These are phyloP conservation scores for Pyrocoelia pectoralis DNA, from an alignment of 2,888 invertebrate species.

Conservation along the genomic window DNA sequence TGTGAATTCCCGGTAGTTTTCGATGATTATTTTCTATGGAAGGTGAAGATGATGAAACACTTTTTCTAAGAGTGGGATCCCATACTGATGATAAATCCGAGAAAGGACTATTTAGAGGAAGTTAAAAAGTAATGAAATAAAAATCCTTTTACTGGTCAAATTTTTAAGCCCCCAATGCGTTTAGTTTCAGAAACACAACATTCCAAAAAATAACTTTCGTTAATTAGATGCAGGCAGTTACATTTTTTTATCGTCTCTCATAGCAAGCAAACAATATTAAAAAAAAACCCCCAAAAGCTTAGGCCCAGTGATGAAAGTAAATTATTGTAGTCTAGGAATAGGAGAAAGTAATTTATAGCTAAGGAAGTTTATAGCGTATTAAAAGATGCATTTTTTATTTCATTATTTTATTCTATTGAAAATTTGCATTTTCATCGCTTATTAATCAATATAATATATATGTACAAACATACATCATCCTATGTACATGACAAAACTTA, in stretches of 20 bases:
- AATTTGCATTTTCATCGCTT: conserved; percentile 58
- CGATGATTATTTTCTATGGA: conserved; percentile 41
- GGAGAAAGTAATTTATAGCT: background rate
- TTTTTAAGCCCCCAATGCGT: background rate
- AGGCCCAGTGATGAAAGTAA: conserved; percentile 5
- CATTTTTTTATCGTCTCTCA: background rate
- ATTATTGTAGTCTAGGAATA: conserved; percentile 6
- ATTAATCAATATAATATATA: conserved; percentile 60
- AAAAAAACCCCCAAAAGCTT: background rate
- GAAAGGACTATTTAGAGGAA: conserved; percentile 47
- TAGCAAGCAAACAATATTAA: background rate
- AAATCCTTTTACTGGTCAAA: background rate
- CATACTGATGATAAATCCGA: conserved; percentile 52
- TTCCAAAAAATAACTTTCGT: background rate
- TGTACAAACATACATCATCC: conserved; percentile 63
- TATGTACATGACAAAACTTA: conserved; percentile 59
- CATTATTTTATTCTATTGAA: conserved; percentile 60
- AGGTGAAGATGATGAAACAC: conserved; percentile 49
- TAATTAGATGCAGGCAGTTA: conserved; percentile 6
- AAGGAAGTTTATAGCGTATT: conserved; percentile 34
- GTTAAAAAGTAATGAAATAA: conserved; percentile 8
- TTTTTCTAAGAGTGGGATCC: conserved; percentile 61
- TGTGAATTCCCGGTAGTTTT: conserved; percentile 53
- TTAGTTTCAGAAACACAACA: background rate
- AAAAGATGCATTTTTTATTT: conserved; percentile 38